Percentiles rank a stretch among this genome's conserved stretches.
Evolutionary conservation across 2,888 invertebrate genomes (phyloP).

Genomic region (Apeira syringaria): DNA sequence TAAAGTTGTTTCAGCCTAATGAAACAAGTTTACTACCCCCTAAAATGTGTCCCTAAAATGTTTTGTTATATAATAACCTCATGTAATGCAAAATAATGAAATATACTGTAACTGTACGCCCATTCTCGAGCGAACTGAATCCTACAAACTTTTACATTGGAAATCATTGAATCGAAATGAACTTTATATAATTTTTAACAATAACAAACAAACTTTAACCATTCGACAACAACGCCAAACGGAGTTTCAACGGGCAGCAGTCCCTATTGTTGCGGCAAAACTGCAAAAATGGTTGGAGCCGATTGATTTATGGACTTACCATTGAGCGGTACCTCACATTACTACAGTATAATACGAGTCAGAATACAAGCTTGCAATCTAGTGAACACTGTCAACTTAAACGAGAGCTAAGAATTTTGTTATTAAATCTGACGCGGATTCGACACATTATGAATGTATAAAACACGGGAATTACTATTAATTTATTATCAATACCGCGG

Average conservation of each 20-base stretch:
- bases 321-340: slow-evolving; percentile 37
- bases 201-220: slow-evolving; percentile 8
- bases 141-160: slow-evolving; percentile 3
- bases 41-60: too few species aligned
- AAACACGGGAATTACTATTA: too few species aligned
- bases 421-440: too few species aligned
- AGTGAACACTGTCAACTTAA: too few species aligned
- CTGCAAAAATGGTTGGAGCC: slow-evolving; percentile 34
- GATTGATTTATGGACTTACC: slow-evolving; percentile 71
- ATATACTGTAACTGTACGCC: too few species aligned
- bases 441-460: too few species aligned
- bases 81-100: too few species aligned
- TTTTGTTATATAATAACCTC: too few species aligned
- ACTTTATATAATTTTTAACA: not conserved
- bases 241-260: slow-evolving; percentile 7
- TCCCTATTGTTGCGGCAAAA: slow-evolving; percentile 18
- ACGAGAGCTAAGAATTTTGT: too few species aligned
- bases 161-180: slow-evolving; percentile 4
- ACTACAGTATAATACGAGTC: slow-evolving; percentile 1
- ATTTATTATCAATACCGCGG: too few species aligned
- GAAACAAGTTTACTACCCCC: too few species aligned
- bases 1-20: too few species aligned
- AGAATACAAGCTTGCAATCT: not conserved
- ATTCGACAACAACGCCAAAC: slow-evolving; percentile 11
- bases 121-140: not conserved